Conservation (phyloP, 2,888 invertebrate genomes). For the Nymphalis polychloros region DNA sequence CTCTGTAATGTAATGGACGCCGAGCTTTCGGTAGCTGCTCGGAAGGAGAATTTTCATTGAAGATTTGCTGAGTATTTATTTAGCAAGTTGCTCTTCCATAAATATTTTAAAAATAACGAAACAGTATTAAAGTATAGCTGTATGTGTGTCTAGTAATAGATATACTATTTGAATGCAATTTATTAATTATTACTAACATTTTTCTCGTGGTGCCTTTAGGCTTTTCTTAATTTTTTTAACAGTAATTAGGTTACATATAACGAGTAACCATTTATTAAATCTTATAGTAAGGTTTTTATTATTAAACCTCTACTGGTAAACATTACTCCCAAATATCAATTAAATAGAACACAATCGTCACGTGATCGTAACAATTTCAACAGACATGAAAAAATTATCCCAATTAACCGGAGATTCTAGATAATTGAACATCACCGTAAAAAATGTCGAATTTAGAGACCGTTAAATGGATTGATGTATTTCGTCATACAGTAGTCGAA, state of each 20-base stretch:
- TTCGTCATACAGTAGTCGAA: conserved; percentile 50
- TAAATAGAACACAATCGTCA: conserved; percentile 22
- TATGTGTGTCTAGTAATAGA: no score
- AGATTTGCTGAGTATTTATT: conserved; percentile 44
- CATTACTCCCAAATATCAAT: conserved; percentile 10
- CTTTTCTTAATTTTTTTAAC: background rate
- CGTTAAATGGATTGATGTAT: conserved; percentile 60
- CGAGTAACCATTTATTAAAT: conserved; percentile 2
- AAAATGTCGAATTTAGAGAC: conserved; percentile 70
- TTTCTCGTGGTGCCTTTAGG: background rate
- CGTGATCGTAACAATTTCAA: conserved; percentile 19
- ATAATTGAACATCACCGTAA: conserved; percentile 69
- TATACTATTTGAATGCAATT: no score
- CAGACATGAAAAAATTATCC: conserved; percentile 53
- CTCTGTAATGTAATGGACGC: conserved; percentile 75
- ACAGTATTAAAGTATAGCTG: no score
- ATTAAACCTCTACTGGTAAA: conserved; percentile 12
- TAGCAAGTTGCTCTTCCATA: no score
- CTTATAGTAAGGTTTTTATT: conserved; percentile 12
- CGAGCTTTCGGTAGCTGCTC: conserved; percentile 64
- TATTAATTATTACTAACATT: background rate
- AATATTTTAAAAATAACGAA: no score
- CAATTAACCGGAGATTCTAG: conserved; percentile 71
- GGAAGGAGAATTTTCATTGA: conserved; percentile 68
- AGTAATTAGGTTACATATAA: background rate